These are phyloP conservation scores for Oscheius sp. DNA, from an alignment of 2,888 invertebrate genomes.

Conservation along the genomic window DNA sequence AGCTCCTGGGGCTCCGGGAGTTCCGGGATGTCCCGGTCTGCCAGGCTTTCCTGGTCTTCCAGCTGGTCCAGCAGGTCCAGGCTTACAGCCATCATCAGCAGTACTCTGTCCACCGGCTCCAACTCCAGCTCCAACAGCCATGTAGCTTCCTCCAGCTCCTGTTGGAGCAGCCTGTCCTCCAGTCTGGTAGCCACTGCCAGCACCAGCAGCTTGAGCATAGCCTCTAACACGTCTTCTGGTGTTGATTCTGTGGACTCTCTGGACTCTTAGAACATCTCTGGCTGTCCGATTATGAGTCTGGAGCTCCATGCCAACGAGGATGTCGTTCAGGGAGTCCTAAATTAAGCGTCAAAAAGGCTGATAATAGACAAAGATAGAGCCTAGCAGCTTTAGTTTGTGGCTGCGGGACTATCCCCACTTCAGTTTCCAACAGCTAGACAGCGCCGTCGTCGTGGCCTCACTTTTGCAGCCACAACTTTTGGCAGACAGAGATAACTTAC, in stretches of 20 bases:
- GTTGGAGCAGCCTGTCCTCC: constrained; percentile 6
- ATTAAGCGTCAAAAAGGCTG: too few relatives aligned
- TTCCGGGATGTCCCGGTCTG: constrained; percentile 19
- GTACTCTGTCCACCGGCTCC: constrained; percentile 15
- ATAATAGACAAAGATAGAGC: too few relatives aligned
- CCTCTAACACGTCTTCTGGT: neutral
- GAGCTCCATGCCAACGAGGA: neutral
- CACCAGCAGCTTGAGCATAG: constrained; percentile 10
- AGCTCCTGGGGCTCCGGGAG: constrained; percentile 25
- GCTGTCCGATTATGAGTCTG: constrained; percentile 23
- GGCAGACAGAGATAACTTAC: neutral
- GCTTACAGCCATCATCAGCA: neutral
- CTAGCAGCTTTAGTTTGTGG: too few relatives aligned
- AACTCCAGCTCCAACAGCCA: neutral
- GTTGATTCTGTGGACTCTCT: neutral
- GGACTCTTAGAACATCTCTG: neutral
- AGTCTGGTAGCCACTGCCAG: neutral
- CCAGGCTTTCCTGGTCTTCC: constrained; percentile 27
- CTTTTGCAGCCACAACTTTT: neutral
- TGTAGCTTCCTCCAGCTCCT: neutral
- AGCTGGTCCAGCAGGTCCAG: constrained; percentile 24
- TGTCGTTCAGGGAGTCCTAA: constrained; percentile 23
- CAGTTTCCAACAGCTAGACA: too few relatives aligned
- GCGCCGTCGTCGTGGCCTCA: too few relatives aligned
- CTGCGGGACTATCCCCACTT: too few relatives aligned